Evolutionary conservation across 2,113 vertebrate genomes (phyloP).

Genomic region (Melierax canorus): DNA sequence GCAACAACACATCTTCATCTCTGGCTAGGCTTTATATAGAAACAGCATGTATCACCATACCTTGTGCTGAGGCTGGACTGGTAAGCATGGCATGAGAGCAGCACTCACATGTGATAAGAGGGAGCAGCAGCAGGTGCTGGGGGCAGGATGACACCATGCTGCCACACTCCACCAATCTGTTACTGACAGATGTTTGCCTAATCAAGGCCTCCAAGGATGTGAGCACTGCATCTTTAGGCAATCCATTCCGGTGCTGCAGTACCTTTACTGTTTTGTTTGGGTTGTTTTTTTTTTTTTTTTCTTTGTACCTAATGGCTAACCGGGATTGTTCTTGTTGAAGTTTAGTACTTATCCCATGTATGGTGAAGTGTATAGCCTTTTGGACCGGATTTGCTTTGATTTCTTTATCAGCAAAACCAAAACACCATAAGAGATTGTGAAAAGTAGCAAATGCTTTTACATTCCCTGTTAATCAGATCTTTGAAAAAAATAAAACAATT

Average conservation of each 20-base stretch:
- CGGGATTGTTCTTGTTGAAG: neutral
- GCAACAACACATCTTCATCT: neutral
- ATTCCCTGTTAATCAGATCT: neutral
- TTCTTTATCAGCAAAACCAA: neutral
- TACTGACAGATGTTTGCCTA: neutral
- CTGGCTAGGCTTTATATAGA: neutral
- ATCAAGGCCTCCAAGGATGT: neutral
- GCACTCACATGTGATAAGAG: rapidly evolving
- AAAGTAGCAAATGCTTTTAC: neutral
- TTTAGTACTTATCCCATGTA: neutral
- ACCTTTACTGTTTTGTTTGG: neutral
- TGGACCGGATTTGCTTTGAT: neutral
- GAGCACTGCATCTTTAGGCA: neutral
- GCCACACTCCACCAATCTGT: neutral
- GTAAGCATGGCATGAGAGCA: neutral
- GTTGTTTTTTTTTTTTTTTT: neutral
- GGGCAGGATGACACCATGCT: neutral
- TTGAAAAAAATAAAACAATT: neutral
- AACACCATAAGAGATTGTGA: neutral
- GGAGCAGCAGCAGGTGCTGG: neutral
- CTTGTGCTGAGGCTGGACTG: neutral
- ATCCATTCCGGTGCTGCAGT: neutral
- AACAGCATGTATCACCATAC: rapidly evolving
- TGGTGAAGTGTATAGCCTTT: neutral
- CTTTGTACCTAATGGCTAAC: neutral